These are phyloP conservation scores for Dinothrombium tinctorium DNA, from an alignment of 1,140 invertebrate species.

Conservation along the genomic window DNA sequence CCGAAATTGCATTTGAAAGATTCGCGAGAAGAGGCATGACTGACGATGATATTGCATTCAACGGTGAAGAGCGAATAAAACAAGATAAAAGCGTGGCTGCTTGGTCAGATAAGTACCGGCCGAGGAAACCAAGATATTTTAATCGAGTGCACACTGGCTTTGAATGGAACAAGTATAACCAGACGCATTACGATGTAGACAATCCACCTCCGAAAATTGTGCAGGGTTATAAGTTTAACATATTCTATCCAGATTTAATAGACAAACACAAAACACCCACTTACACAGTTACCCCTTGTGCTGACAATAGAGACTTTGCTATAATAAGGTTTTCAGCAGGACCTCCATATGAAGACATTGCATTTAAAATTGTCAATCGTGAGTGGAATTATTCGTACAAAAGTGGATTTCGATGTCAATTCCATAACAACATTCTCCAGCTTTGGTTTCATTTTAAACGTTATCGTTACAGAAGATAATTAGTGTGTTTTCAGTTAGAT, in stretches of 20 bases:
- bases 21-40: slow-evolving; percentile 67
- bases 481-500: neutral
- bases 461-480: slow-evolving; percentile 76
- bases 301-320: slow-evolving; percentile 82
- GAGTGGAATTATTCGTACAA: slow-evolving; percentile 99
- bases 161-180: slow-evolving; percentile 99
- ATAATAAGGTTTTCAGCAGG: slow-evolving; percentile 83
- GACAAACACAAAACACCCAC: slow-evolving; percentile 80
- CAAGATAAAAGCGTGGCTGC: slow-evolving; percentile 31
- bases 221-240: slow-evolving; percentile 99
- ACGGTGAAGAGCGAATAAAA: slow-evolving; percentile 52
- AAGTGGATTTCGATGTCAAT: slow-evolving; percentile 88
- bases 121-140: slow-evolving; percentile 89
- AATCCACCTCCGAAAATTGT: slow-evolving; percentile 99
- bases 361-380: slow-evolving; percentile 95
- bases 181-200: slow-evolving; percentile 99
- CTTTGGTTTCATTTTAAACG: slow-evolving; percentile 98
- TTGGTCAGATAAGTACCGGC: slow-evolving; percentile 95
- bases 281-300: slow-evolving; percentile 71
- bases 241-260: slow-evolving; percentile 97
- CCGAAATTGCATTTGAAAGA: slow-evolving; percentile 32
- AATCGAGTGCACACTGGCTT: slow-evolving; percentile 70
- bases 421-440: slow-evolving; percentile 98
- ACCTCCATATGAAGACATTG: slow-evolving; percentile 97
- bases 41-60: slow-evolving; percentile 67